Evolutionary conservation across 2,113 vertebrate genomes (phyloP).

Genomic region (Entomyzon cyanotis): DNA sequence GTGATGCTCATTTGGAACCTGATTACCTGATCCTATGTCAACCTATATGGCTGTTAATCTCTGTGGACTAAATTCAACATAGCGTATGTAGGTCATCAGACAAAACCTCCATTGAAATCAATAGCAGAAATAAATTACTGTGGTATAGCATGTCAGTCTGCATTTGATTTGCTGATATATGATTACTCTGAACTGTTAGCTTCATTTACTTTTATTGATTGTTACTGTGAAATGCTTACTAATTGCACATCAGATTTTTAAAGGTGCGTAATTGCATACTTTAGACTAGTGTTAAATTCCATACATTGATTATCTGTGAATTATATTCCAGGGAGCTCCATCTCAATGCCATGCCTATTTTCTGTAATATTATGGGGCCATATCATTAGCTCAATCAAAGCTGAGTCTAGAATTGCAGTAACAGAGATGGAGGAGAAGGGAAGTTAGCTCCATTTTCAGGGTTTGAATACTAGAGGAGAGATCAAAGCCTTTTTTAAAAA

Average conservation of each 20-base stretch:
- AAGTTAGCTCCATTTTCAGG: neutral
- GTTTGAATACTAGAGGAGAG: neutral
- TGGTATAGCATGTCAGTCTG: neutral
- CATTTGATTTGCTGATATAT: slow-evolving; percentile 38
- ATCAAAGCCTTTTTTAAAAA: neutral
- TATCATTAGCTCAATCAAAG: neutral
- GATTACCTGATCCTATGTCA: neutral
- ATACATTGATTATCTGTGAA: neutral
- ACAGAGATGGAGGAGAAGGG: neutral
- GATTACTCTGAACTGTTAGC: slow-evolving; percentile 32
- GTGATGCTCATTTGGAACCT: neutral
- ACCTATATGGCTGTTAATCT: neutral
- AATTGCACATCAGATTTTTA: slow-evolving; percentile 53
- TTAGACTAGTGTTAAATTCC: neutral
- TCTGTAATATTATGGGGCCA: neutral
- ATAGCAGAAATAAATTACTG: slow-evolving; percentile 39
- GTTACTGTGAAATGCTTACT: slow-evolving; percentile 43
- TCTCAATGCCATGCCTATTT: neutral
- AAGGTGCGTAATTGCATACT: slow-evolving; percentile 23
- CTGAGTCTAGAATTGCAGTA: neutral
- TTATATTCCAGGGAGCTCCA: neutral
- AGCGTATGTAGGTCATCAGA: slow-evolving; percentile 31
- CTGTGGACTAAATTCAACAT: neutral
- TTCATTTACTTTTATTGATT: slow-evolving; percentile 56
- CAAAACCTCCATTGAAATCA: slow-evolving; percentile 7